These are phyloP conservation scores for Sminthopsis crassicaudata DNA, from an alignment of 2,113 vertebrate genomes.

Conservation along the genomic window DNA sequence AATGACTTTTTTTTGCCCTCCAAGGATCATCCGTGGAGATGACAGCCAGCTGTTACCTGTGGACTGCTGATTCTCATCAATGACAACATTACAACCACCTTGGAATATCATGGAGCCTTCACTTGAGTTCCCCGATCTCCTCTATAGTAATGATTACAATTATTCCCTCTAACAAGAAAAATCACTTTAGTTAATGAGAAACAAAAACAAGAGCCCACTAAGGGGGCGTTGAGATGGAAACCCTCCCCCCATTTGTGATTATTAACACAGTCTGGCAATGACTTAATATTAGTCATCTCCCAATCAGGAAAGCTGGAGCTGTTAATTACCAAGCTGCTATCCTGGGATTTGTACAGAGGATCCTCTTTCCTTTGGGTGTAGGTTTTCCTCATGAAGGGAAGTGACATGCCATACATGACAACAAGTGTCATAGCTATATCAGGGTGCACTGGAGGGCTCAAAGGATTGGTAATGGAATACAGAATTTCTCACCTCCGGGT, in stretches of 20 bases:
- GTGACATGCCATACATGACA: slow-evolving; percentile 40
- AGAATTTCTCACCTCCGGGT: slow-evolving; percentile 63
- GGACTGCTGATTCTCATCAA: slow-evolving; percentile 35
- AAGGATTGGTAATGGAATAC: slow-evolving; percentile 38
- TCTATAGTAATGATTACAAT: slow-evolving; percentile 39
- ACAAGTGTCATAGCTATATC: background rate
- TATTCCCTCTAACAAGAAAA: background rate
- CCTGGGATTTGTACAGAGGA: slow-evolving; percentile 44
- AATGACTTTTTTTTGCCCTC: slow-evolving; percentile 67
- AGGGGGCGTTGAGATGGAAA: slow-evolving; percentile 15
- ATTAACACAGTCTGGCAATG: slow-evolving; percentile 55
- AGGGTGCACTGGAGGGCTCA: slow-evolving; percentile 30
- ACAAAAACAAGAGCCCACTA: slow-evolving; percentile 49
- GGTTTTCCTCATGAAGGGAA: slow-evolving; percentile 62
- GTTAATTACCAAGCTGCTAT: slow-evolving; percentile 63
- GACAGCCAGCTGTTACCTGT: slow-evolving; percentile 55
- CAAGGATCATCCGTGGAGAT: slow-evolving; percentile 61
- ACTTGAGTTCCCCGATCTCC: slow-evolving; percentile 3
- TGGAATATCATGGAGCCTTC: slow-evolving; percentile 53
- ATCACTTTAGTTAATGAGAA: slow-evolving; percentile 43
- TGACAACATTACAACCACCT: slow-evolving; percentile 46
- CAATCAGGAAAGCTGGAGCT: slow-evolving; percentile 48
- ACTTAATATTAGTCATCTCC: slow-evolving; percentile 48
- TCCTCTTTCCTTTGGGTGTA: slow-evolving; percentile 43
- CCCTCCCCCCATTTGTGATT: slow-evolving; percentile 52